Conservation (phyloP, 2,797 vertebrate genomes). For the Macroramphosus scolopax region DNA sequence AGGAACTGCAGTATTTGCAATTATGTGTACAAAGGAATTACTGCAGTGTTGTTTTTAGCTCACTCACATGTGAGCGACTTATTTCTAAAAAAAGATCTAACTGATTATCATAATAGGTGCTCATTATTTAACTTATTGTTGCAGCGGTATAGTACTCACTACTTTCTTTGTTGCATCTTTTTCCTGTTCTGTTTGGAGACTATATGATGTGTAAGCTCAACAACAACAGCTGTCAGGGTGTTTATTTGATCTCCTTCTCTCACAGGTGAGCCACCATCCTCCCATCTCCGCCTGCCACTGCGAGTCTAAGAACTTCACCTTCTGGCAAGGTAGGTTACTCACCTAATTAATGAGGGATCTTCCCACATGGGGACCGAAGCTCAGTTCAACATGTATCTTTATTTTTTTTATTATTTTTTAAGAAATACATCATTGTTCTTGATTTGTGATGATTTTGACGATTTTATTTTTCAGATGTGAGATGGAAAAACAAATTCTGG, state of each 20-base stretch:
- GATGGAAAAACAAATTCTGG: conserved; percentile 99
- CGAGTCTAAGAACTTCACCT: conserved; percentile 99
- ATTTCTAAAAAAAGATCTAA: too few species aligned
- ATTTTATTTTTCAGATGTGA: conserved; percentile 83
- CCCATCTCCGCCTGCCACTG: conserved; percentile 98
- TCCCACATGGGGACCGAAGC: conserved; percentile 10
- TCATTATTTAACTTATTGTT: too few species aligned
- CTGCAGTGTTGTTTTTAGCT: neutral
- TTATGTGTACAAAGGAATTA: neutral
- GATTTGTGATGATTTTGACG: too few species aligned
- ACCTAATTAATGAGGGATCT: conserved; percentile 29
- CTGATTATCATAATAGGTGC: too few species aligned
- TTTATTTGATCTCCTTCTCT: conserved; percentile 47
- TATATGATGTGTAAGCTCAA: conserved; percentile 3
- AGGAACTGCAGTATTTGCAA: neutral
- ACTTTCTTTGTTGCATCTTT: neutral
- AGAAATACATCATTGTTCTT: neutral
- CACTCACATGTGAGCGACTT: too few species aligned
- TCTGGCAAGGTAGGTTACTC: conserved; percentile 94
- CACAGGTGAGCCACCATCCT: conserved; percentile 98
- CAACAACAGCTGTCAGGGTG: conserved; percentile 37
- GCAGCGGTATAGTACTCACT: too few species aligned
- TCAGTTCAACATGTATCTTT: conserved; percentile 13
- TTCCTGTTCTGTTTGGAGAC: neutral
- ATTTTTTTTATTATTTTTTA: neutral